Evolutionary conservation across 2,797 vertebrate genomes (phyloP).

Genomic region (Helicolenus hilgendorfi): DNA sequence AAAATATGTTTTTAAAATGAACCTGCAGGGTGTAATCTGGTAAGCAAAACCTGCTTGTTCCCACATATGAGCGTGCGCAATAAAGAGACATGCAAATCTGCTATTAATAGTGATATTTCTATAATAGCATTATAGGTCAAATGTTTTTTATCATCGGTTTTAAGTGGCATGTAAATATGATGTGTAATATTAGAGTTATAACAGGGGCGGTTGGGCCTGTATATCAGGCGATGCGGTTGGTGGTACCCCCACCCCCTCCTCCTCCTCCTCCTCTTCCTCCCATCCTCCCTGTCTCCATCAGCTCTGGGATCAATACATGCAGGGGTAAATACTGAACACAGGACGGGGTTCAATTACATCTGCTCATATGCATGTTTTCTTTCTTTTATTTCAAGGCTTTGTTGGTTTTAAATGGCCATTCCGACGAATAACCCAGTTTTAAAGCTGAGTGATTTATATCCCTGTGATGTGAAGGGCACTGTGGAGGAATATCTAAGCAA

Average conservation of each 20-base stretch:
- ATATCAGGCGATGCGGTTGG: conserved; percentile 78
- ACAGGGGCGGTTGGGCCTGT: conserved; percentile 75
- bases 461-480: conserved; percentile 83
- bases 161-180: neutral
- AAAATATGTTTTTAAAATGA: neutral
- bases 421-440: neutral
- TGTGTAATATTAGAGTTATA: conserved; percentile 25
- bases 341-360: conserved; percentile 51
- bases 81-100: neutral
- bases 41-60: neutral
- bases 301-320: conserved; percentile 81
- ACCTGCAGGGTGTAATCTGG: neutral
- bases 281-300: conserved; percentile 70
- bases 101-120: neutral
- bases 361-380: neutral
- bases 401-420: neutral
- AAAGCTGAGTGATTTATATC: conserved; percentile 54
- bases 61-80: conserved; percentile 13
- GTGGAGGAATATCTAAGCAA: conserved; percentile 73
- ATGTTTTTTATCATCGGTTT: neutral
- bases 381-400: neutral
- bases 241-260: conserved; percentile 46
- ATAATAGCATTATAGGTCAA: neutral
- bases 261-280: conserved; percentile 30
- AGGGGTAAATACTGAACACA: conserved; percentile 67